phyloP scores from a whole-genome alignment of 1,140 invertebrate genomes.

The Harlomillsia oculata region DNA sequence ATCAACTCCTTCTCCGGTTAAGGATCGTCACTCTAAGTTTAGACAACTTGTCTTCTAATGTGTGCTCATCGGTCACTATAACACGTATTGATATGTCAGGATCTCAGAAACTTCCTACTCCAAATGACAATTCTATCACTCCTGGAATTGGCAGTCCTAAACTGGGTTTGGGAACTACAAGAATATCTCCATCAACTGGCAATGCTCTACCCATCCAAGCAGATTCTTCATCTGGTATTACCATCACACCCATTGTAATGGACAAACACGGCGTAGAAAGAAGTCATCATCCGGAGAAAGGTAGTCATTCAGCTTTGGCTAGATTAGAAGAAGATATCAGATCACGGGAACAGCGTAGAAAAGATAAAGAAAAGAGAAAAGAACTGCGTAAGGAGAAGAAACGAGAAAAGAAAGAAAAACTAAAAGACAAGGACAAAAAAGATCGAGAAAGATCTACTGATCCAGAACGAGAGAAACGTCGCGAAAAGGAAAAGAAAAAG shows the following conservation, averaged over 20 bases:
- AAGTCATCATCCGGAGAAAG: not conserved
- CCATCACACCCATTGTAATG: conserved; percentile 34
- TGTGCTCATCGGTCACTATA: conserved; percentile 35
- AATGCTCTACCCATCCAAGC: conserved; percentile 5
- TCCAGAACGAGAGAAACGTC: conserved; percentile 53
- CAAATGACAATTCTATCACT: conserved; percentile 19
- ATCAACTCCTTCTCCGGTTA: conserved; percentile 8
- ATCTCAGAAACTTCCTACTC: conserved; percentile 25
- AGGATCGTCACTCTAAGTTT: conserved; percentile 6
- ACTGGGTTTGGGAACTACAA: not conserved
- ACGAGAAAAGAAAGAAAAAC: conserved; percentile 42
- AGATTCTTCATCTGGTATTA: conserved; percentile 30
- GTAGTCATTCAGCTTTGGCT: conserved; percentile 4
- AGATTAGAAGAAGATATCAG: conserved; percentile 34
- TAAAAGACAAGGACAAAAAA: conserved; percentile 47
- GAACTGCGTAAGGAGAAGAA: conserved; percentile 45
- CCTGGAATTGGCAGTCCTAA: conserved; percentile 24
- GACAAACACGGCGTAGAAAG: conserved; percentile 13
- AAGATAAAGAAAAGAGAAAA: conserved; percentile 47
- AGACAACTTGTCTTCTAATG: conserved; percentile 18
- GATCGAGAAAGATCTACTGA: conserved; percentile 47
- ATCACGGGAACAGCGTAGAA: conserved; percentile 37
- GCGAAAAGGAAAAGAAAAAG: conserved; percentile 49
- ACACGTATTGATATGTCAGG: conserved; percentile 33
- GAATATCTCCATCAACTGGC: conserved; percentile 3